phyloP scores from a whole-genome alignment of 1,140 invertebrate genomes.

The Drosophila serrata region DNA sequence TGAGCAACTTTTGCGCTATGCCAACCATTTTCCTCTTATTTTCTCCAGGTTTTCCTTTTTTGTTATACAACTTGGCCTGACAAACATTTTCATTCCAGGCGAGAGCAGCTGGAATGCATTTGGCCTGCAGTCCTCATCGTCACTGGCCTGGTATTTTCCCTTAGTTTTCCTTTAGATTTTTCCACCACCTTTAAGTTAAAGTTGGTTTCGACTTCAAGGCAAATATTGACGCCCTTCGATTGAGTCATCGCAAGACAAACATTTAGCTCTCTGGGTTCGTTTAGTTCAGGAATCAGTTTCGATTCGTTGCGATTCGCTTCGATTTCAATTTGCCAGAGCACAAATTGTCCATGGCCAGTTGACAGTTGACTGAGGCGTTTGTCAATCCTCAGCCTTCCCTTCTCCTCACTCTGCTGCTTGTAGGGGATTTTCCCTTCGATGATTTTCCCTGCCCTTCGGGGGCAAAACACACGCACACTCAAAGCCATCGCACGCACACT shows the following conservation, averaged over 20 bases:
- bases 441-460: slow-evolving; percentile 11
- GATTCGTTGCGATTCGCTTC: slow-evolving; percentile 55
- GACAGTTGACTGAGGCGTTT: slow-evolving; percentile 52
- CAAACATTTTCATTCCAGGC: slow-evolving; percentile 70
- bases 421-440: background rate
- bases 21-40: slow-evolving; percentile 56
- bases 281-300: slow-evolving; percentile 32
- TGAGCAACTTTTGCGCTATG: slow-evolving; percentile 67
- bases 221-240: slow-evolving; percentile 63
- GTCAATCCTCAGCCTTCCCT: slow-evolving; percentile 27
- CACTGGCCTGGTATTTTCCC: slow-evolving; percentile 24
- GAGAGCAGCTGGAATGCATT: slow-evolving; percentile 57
- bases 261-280: slow-evolving; percentile 47
- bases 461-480: slow-evolving; percentile 35
- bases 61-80: slow-evolving; percentile 57
- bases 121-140: slow-evolving; percentile 44
- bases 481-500: slow-evolving; percentile 10
- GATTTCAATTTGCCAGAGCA: slow-evolving; percentile 75
- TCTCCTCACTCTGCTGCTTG: background rate
- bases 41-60: slow-evolving; percentile 1
- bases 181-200: slow-evolving; percentile 55
- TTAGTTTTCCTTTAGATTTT: slow-evolving; percentile 25
- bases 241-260: slow-evolving; percentile 77
- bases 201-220: slow-evolving; percentile 12
- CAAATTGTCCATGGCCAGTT: slow-evolving; percentile 69